Base-by-base conservation (phyloP, 2,797 vertebrate genomes). In the Distichodus sexfasciatus region DNA sequence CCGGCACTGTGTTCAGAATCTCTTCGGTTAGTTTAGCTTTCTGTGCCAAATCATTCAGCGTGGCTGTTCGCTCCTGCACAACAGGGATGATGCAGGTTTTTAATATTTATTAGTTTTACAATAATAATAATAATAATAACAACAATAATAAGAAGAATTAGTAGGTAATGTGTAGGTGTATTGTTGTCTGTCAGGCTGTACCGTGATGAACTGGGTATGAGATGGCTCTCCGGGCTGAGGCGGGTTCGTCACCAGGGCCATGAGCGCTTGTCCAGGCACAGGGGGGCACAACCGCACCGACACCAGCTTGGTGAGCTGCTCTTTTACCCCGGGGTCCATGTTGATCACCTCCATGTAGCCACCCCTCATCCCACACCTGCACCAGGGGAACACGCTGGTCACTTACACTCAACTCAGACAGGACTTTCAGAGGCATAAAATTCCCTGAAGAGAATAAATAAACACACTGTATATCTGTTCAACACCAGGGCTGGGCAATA, bases 311-410 rank as follows among this genome's bases (percentile, higher is more conserved):
- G 50, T 74, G 64, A 97, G 79, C 83, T 95, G 91, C 24, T 82
- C 88, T 82, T 90, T 91, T 40, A 97, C 94, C 0, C 83, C 88
- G 0, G 86, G 11, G 21, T 96, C 93, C 93, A 97, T 90, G 87
- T 96, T 97, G 60, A 96, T 90, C 70, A 96, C 90, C 83, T 98
- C 96, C 93, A 95, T 90, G 79, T 94, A 97, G 35, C 95, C 95
- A 0, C 94, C 90, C 0, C 95, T 92, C 77, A 96, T 93, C 8
- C 96, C 95, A 1, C 94, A 96, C 83, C 96, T 97, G 78, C 12
- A 3, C 10, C 6, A 33, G 1, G 4, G 41, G 28, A 63, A 17
- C 1, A 24, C 10, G 9, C 17, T 10, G 29, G 15, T 17, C 14
- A 12, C 19, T 38, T 17, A 26, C 38, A 14, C 38, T 43, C n/a